Base-by-base conservation (phyloP, 2,113 vertebrate genomes). In the Hippotragus niger region DNA sequence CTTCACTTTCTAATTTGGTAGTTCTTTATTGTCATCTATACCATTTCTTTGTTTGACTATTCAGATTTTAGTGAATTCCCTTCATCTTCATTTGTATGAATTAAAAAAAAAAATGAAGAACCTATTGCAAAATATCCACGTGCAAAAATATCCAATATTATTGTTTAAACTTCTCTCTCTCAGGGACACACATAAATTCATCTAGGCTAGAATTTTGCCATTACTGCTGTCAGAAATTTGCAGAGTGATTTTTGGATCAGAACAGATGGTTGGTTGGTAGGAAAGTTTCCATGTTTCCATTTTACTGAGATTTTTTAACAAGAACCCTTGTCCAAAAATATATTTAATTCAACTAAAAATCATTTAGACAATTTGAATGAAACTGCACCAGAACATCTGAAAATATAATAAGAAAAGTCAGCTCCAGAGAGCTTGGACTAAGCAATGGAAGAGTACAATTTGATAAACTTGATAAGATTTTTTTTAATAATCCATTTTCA, bases 381-480 rank as follows among this genome's bases (percentile, higher is more conserved):
- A 85, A 29, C 9, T 96, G 57, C 96, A 90, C 36, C 31, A 13
- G 12, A 81, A 81, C n/a, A 88, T 23, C 47, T 92, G 29, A 90
- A 97, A 88, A 91, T 81, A 67, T 45, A 97, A 53, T 45, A 50
- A 57, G 23, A 80, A 95, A 93, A 95, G 14, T 67, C 40, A 85
- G 8, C 81, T 78, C 23, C 45, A 23, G 7, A 87, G 53, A 52
- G 21, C 16, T 91, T 88, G 6, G 10, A 57, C 27, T 89, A 76
- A 93, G 47, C 23, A 88, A 62, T n/a, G 27, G 5, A 95, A 96
- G 40, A 7, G 25, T 50, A 13, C 23, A 43, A 74, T 88, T 91
- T 80, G 52, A 87, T 87, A 93, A 82, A n/a, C 19, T 60, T 13
- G 67, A 40, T 40, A 71, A 36, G 9, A 6, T 81, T 88, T 84